Base-by-base conservation (phyloP, 2,888 invertebrate genomes). In the Nemoura dubitans region DNA sequence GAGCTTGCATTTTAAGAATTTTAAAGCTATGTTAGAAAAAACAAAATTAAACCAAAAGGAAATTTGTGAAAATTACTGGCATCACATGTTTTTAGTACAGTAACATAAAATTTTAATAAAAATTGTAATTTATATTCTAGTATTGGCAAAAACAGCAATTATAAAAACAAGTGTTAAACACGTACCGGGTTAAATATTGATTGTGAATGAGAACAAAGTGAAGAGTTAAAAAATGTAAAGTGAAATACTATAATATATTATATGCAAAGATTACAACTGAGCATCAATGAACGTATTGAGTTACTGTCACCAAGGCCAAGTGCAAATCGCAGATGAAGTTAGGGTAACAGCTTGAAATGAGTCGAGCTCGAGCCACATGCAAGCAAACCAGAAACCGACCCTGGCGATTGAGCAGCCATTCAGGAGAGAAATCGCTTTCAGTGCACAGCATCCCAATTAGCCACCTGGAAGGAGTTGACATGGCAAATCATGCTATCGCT, bases 101-200 rank as follows among this genome's bases (percentile, higher is more conserved):
- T 10, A 36, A 36, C 36, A 6, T 36, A 36, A 6, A 36, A 36
- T 10, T 10, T 36, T 6, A 36, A 29, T n/a, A 29, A 81, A 29
- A 81, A 14, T 14, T n/a, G n/a, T 29, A 29, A 30, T 27, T 81
- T 81, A 27, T 81, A 2, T 81, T 81, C 21, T 29, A 81, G 25
- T 30, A 81, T 81, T 81, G 81, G 81, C n/a, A 81, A 81, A 81
- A 81, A 29, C 30, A 81, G 30, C 78, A 81, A 81, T 81, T 29
- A 81, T 81, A 6, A 29, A 81, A 81, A 30, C 10, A 1, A 21
- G 21, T 7, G 14, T 7, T 59, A 16, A 21, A 21, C 59, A 59
- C 59, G 59, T 21, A 59, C 59, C 21, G 21, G 21, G 59, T 16
- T 1, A 59, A 59, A 59, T 21, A 21, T 59, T 30, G 30, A 81